phyloP scores from a whole-genome alignment of 2,113 vertebrate genomes.

The Ceyx margarethae region DNA sequence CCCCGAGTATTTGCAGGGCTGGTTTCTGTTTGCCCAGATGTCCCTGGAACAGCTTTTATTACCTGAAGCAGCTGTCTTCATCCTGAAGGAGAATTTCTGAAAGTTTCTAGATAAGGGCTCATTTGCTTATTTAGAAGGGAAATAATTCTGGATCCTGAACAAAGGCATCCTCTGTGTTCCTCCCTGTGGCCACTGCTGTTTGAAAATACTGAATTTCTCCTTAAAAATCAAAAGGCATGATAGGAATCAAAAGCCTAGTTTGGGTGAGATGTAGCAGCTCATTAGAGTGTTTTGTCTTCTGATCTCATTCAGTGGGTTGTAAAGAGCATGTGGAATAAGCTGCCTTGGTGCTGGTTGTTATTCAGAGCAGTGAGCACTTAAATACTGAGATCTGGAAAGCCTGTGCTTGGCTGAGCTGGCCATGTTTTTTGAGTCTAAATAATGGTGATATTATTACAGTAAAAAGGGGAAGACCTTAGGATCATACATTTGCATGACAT shows the following conservation, averaged over 20 bases:
- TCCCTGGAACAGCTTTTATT: background rate
- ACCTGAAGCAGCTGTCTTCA: background rate
- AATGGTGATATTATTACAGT: background rate
- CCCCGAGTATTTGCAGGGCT: background rate
- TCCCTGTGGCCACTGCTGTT: background rate
- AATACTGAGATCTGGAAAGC: background rate
- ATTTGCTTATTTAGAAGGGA: background rate
- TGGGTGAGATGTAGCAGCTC: background rate
- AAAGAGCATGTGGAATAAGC: background rate
- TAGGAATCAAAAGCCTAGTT: background rate
- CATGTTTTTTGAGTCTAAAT: constrained; percentile 26
- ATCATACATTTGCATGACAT: background rate
- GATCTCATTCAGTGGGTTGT: background rate
- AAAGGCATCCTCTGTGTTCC: background rate
- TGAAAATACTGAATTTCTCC: background rate
- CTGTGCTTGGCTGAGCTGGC: background rate
- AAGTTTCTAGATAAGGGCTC: background rate
- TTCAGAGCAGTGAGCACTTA: constrained; percentile 48
- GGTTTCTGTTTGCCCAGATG: background rate
- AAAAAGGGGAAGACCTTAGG: background rate
- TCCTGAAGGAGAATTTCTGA: constrained; percentile 16
- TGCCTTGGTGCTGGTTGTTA: constrained; percentile 10
- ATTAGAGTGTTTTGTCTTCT: background rate
- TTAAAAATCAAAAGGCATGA: constrained; percentile 19
- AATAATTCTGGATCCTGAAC: background rate